A percentile compares a stretch with the other conserved stretches of the same genome.
Conservation (phyloP, 2,888 invertebrate genomes). For the Plebejus argus region DNA sequence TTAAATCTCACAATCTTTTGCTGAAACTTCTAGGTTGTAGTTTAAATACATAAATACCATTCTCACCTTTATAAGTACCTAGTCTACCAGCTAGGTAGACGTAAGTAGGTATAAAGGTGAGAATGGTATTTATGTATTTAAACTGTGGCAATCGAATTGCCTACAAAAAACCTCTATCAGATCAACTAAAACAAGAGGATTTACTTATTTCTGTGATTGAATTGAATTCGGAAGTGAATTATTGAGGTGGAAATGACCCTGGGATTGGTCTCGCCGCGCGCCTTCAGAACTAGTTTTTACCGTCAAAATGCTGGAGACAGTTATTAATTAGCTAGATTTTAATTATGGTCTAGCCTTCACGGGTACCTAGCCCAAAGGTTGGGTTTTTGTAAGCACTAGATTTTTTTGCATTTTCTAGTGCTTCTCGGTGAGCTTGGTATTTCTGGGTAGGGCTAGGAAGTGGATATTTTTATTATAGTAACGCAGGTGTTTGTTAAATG, state of each 20-base stretch:
- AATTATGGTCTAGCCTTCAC: constrained; percentile 29
- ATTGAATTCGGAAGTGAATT: constrained; percentile 9
- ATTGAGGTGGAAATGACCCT: constrained; percentile 21
- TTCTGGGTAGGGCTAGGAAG: not conserved
- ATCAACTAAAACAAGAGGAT: no score
- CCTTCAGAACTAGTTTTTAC: constrained; percentile 16
- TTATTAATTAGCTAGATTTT: constrained; percentile 23
- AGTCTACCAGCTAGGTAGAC: no score
- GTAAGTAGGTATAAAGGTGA: no score
- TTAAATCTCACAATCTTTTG: no score
- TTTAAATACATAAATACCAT: no score
- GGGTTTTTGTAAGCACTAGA: not conserved
- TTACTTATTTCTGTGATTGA: not conserved
- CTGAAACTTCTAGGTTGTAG: no score
- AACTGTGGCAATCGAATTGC: no score
- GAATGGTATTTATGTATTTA: no score
- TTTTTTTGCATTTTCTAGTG: not conserved
- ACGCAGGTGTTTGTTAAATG: not conserved
- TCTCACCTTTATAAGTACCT: no score
- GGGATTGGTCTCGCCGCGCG: constrained; percentile 2
- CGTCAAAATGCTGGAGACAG: not conserved
- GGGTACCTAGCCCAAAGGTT: constrained; percentile 26
- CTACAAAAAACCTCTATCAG: no score
- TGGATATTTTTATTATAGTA: not conserved
- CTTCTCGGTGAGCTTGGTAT: not conserved